A percentile compares a stretch with the other conserved stretches of the same genome.
phyloP scores from a whole-genome alignment of 2,797 vertebrate genomes.

The Synaphobranchus kaupii region DNA sequence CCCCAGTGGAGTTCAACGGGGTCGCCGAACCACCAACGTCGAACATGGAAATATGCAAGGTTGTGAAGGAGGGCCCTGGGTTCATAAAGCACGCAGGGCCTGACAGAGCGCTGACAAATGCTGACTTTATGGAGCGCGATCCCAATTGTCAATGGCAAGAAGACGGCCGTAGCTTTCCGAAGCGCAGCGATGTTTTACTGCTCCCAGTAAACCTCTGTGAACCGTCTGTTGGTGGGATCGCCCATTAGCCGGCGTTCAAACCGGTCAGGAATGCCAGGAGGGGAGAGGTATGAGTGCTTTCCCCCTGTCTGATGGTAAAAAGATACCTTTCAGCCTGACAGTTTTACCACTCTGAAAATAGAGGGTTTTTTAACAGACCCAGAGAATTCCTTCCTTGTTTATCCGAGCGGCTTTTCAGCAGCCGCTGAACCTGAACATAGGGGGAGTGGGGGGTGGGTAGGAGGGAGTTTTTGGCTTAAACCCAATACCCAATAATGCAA shows the following conservation, averaged over 20 bases:
- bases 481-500: background rate
- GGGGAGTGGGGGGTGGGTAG: no score
- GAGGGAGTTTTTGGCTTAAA: slow-evolving; percentile 50
- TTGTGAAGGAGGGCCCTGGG: background rate
- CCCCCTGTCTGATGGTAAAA: slow-evolving; percentile 57
- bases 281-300: background rate
- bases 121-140: slow-evolving; percentile 54
- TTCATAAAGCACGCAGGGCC: background rate
- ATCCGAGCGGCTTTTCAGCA: slow-evolving; percentile 61
- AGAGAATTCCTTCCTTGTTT: slow-evolving; percentile 62
- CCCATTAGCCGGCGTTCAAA: slow-evolving; percentile 66
- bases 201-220: slow-evolving; percentile 65
- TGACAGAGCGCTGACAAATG: slow-evolving; percentile 19
- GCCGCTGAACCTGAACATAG: slow-evolving; percentile 70
- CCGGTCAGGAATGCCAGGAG: slow-evolving; percentile 23
- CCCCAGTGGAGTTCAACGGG: background rate
- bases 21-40: background rate
- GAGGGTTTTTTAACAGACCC: slow-evolving; percentile 59
- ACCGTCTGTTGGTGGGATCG: slow-evolving; percentile 54
- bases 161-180: slow-evolving; percentile 55
- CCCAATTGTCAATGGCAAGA: slow-evolving; percentile 59
- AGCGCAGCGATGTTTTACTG: slow-evolving; percentile 60
- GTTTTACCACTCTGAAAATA: slow-evolving; percentile 63
- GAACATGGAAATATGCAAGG: background rate
- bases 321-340: slow-evolving; percentile 61